Percentiles rank a stretch among this genome's conserved stretches.
phyloP scores from a whole-genome alignment of 2,113 vertebrate genomes.

The Stigmatopora argus region DNA sequence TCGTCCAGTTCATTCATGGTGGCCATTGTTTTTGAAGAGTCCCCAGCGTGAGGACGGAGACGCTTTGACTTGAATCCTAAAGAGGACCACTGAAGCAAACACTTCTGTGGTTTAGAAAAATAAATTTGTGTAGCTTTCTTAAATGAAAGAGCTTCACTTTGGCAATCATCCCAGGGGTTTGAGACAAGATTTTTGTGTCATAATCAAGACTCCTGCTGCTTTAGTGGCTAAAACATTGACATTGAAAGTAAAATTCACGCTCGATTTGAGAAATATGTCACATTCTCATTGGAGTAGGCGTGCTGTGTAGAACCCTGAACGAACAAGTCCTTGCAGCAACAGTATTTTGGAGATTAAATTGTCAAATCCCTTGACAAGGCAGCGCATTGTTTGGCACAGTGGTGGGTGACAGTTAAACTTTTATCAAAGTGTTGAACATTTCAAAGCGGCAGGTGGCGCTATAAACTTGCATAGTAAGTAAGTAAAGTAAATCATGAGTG shows the following conservation, averaged over 20 bases:
- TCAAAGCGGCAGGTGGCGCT: not conserved
- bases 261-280: not conserved
- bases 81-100: not conserved
- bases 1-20: too few species aligned
- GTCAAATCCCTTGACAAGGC: not conserved
- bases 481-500: too few species aligned
- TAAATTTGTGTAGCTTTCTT: not conserved
- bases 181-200: constrained; percentile 4
- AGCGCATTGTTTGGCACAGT: not conserved
- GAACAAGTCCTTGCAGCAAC: not conserved
- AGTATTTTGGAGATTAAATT: not conserved
- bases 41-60: not conserved
- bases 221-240: not conserved
- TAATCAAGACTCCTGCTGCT: not conserved
- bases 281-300: not conserved
- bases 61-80: not conserved
- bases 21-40: not conserved
- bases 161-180: not conserved
- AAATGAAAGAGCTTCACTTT: not conserved
- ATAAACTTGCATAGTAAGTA: not conserved
- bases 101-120: not conserved
- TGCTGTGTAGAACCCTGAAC: not conserved
- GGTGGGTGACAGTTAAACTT: not conserved
- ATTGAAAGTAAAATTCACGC: not conserved
- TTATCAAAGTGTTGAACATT: not conserved